Conservation (phyloP, 2,113 vertebrate genomes). For the Propithecus coquereli region DNA sequence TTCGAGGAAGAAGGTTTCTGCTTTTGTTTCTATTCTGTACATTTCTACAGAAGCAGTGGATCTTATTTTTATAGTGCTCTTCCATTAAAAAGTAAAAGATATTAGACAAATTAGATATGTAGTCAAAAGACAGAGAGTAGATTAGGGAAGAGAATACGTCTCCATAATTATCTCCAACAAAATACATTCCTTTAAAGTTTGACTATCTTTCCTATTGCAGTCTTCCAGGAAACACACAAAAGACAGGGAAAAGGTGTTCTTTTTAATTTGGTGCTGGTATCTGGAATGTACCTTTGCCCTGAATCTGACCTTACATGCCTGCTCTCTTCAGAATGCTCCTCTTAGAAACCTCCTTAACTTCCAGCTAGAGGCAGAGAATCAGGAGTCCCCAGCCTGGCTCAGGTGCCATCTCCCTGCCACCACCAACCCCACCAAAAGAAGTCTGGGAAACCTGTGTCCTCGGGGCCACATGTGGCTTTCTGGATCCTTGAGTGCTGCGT, state of each 20-base stretch:
- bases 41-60: not conserved
- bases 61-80: not conserved
- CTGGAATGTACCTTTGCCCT: not conserved
- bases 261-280: rapidly evolving
- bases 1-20: not conserved
- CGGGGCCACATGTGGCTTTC: too few relatives aligned
- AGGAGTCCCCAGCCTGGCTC: rapidly evolving
- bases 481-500: too few relatives aligned
- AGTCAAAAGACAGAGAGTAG: not conserved
- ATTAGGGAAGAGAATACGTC: not conserved
- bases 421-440: too few relatives aligned
- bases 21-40: not conserved
- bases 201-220: not conserved
- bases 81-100: not conserved
- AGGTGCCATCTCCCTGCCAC: too few relatives aligned
- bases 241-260: rapidly evolving
- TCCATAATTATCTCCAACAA: not conserved
- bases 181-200: not conserved
- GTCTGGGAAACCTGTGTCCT: too few relatives aligned
- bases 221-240: rapidly evolving
- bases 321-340: too few relatives aligned
- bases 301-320: rapidly evolving
- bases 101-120: rapidly evolving
- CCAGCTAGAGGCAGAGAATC: too few relatives aligned
- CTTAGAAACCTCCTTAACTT: too few relatives aligned